Percentiles rank a stretch among this genome's conserved stretches.
Conservation (phyloP, 2,797 vertebrate genomes). For the Anas flavirostris region DNA sequence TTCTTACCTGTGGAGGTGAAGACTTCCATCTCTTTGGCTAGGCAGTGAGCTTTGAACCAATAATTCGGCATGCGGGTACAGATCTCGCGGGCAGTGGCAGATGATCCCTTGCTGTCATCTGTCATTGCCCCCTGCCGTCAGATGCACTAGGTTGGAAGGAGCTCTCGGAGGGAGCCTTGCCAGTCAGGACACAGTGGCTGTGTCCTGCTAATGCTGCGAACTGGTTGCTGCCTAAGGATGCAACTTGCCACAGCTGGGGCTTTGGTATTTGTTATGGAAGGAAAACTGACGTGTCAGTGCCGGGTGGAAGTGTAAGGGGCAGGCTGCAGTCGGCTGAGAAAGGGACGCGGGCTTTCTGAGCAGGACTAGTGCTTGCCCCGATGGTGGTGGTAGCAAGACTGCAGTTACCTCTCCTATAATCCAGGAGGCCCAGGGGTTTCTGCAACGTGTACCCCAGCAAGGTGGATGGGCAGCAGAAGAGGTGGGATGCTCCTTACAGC, state of each 20-base stretch:
- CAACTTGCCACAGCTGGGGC: background rate
- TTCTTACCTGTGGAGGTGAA: background rate
- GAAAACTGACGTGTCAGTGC: background rate
- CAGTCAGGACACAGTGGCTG: background rate
- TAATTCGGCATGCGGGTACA: background rate
- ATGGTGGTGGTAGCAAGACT: background rate
- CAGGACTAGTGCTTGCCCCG: accelerated
- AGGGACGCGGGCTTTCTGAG: background rate
- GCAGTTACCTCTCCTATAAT: background rate
- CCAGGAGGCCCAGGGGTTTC: background rate
- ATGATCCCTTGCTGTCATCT: background rate
- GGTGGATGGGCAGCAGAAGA: background rate
- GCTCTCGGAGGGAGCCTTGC: background rate
- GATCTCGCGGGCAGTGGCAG: background rate
- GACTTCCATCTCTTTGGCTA: background rate
- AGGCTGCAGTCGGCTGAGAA: background rate
- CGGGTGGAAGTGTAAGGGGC: background rate
- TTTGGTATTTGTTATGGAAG: background rate
- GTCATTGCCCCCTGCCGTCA: background rate
- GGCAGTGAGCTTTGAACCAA: background rate
- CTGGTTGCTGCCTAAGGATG: background rate
- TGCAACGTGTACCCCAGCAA: background rate
- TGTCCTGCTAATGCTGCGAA: background rate
- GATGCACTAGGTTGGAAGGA: background rate
- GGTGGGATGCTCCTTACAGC: background rate